Conservation (phyloP, 2,888 invertebrate genomes). For the Alentia gelatinosa region DNA sequence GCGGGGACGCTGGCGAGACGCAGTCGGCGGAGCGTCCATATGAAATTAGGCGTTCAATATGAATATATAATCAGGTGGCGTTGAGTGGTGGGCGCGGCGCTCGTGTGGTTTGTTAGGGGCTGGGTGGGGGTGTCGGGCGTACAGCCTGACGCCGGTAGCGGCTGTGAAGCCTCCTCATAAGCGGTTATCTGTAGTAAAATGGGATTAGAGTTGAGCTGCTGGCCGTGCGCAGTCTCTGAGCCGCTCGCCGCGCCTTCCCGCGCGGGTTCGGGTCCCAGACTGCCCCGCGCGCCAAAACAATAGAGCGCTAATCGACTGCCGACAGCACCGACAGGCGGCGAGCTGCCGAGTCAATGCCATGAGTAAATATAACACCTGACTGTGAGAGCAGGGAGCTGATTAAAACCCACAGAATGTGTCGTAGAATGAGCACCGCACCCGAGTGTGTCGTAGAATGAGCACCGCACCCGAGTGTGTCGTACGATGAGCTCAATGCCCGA, state of each 20-base stretch:
- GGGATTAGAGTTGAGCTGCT: not conserved
- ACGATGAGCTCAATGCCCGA: too few relatives aligned
- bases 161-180: not conserved
- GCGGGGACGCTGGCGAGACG: too few relatives aligned
- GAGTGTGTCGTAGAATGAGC: too few relatives aligned
- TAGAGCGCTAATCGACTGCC: conserved; percentile 22
- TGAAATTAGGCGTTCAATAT: conserved; percentile 1
- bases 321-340: not conserved
- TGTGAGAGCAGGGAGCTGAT: not conserved
- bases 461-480: too few relatives aligned
- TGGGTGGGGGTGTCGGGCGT: not conserved
- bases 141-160: too few relatives aligned
- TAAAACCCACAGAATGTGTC: too few relatives aligned
- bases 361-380: conserved; percentile 9
- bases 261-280: not conserved
- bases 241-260: not conserved
- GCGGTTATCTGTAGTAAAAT: conserved; percentile 3
- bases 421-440: too few relatives aligned
- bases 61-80: not conserved
- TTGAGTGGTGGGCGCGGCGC: not conserved
- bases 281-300: not conserved
- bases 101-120: not conserved
- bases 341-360: not conserved
- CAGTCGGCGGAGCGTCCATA: too few relatives aligned
- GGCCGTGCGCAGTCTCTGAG: not conserved